phyloP scores from a whole-genome alignment of 1,140 invertebrate genomes.

The Pantala flavescens region DNA sequence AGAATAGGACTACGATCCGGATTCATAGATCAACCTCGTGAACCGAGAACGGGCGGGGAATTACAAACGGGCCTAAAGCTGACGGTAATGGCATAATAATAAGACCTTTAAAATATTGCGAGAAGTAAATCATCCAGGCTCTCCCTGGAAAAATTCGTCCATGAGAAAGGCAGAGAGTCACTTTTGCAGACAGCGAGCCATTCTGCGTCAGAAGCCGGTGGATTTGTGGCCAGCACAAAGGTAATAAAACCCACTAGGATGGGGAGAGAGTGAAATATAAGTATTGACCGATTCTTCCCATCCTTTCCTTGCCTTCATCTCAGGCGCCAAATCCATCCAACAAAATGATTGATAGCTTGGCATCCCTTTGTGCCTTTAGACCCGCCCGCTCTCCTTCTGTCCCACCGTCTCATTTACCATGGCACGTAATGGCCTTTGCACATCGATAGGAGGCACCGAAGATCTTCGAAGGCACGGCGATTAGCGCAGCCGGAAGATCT shows the following conservation, averaged over 20 bases:
- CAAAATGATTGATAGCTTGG: background rate
- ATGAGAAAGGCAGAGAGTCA: background rate
- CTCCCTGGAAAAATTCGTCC: background rate
- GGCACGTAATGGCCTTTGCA: too few species aligned
- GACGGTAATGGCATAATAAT: too few species aligned
- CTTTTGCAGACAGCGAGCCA: background rate
- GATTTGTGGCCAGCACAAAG: background rate
- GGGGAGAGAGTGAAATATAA: background rate
- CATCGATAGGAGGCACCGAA: too few species aligned
- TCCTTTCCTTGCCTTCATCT: background rate
- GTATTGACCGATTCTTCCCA: background rate
- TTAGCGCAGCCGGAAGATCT: too few species aligned
- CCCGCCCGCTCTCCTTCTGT: background rate
- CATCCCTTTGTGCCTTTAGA: background rate
- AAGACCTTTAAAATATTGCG: background rate
- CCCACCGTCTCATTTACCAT: background rate
- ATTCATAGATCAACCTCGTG: too few species aligned
- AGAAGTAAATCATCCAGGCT: background rate
- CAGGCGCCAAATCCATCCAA: background rate
- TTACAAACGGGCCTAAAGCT: too few species aligned
- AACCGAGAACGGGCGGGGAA: too few species aligned
- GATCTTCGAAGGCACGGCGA: too few species aligned
- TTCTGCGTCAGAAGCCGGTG: background rate
- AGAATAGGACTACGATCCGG: too few species aligned
- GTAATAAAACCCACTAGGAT: background rate